These are phyloP conservation scores for Synanthedon myopaeformis DNA, from an alignment of 2,888 invertebrate genomes.

Conservation along the genomic window DNA sequence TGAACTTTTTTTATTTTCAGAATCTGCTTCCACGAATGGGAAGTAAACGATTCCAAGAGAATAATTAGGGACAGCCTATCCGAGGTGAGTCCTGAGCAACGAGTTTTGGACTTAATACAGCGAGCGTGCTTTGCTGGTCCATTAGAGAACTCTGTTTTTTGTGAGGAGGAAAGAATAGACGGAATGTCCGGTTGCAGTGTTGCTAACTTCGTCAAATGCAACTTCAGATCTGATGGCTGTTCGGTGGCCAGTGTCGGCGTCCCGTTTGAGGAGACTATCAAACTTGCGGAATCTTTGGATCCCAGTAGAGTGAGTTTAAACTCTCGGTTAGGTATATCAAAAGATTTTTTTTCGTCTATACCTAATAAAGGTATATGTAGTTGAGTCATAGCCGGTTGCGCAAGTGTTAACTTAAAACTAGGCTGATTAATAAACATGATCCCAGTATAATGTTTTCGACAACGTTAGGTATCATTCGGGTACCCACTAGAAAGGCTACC, in stretches of 20 bases:
- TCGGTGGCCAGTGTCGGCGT: slow-evolving; percentile 40
- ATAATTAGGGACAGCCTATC: slow-evolving; percentile 31
- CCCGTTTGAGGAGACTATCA: slow-evolving; percentile 42
- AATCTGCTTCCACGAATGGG: slow-evolving; percentile 36
- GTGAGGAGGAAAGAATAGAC: slow-evolving; percentile 27
- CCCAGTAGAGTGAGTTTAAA: slow-evolving; percentile 14
- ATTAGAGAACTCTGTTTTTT: slow-evolving; percentile 42
- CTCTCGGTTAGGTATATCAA: too few species aligned
- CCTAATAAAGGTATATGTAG: too few species aligned
- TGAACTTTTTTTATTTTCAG: slow-evolving; percentile 15
- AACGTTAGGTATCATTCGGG: too few species aligned
- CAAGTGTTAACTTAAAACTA: too few species aligned
- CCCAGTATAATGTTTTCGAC: too few species aligned
- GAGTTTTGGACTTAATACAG: slow-evolving; percentile 43
- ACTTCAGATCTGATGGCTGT: slow-evolving; percentile 32
- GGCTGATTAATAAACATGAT: too few species aligned
- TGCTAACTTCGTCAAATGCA: slow-evolving; percentile 16
- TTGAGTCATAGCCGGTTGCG: too few species aligned
- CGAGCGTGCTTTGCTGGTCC: slow-evolving; percentile 42
- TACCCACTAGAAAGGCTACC: too few species aligned
- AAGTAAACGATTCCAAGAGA: slow-evolving; percentile 30
- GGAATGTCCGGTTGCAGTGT: slow-evolving; percentile 23
- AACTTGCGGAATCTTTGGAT: slow-evolving; percentile 36
- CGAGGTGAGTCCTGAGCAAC: slow-evolving; percentile 27
- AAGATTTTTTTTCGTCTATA: too few species aligned